phyloP scores from a whole-genome alignment of 2,113 vertebrate species.

The Xerus inauris region DNA sequence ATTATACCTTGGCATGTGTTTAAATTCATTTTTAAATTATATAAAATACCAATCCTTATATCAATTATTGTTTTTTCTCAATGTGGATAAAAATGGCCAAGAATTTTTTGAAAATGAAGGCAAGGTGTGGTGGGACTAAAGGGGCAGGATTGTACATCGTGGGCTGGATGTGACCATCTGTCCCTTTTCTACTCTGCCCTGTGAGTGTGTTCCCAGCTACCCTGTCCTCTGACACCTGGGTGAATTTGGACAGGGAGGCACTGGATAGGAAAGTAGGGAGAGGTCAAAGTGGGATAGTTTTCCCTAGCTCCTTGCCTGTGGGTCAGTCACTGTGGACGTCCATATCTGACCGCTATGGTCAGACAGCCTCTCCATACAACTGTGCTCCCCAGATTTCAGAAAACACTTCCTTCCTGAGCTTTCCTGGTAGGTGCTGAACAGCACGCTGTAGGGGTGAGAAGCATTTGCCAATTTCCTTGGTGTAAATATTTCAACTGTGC shows the following conservation, averaged over 20 bases:
- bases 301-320: not conserved
- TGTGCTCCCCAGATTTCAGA: not conserved
- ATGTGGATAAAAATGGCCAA: not conserved
- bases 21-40: not conserved
- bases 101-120: not conserved
- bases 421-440: no score
- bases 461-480: no score
- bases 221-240: not conserved
- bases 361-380: not conserved
- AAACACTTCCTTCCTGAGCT: no score
- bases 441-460: no score
- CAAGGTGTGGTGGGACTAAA: no score
- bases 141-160: no score
- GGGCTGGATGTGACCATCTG: not conserved
- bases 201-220: not conserved
- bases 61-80: not conserved
- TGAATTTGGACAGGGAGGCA: not conserved
- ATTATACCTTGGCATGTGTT: not conserved
- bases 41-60: not conserved
- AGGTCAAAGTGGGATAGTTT: not conserved
- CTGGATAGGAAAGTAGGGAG: no score
- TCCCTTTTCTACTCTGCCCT: no score
- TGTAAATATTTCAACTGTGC: no score
- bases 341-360: no score
- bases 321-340: no score